Evolutionary conservation across 2,888 invertebrate species (phyloP).

Genomic region (Callosobruchus maculatus): DNA sequence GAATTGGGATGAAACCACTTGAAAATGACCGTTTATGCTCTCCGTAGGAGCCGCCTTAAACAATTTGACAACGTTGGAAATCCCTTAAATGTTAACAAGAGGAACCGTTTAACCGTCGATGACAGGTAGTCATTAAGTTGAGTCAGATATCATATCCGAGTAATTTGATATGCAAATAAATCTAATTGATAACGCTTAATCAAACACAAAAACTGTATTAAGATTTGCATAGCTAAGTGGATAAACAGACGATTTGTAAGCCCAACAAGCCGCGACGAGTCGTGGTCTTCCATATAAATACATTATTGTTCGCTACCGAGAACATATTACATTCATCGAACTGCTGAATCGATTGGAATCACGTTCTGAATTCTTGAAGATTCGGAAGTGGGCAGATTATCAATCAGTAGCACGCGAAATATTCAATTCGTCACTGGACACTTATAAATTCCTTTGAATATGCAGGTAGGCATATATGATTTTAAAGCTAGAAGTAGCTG

Average conservation of each 20-base stretch:
- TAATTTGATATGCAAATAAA: background rate
- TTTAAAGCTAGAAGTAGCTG: too few relatives aligned
- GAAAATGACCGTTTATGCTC: too few relatives aligned
- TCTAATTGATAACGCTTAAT: background rate
- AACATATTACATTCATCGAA: background rate
- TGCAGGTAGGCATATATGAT: too few relatives aligned
- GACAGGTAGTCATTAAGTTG: background rate
- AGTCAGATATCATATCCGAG: background rate
- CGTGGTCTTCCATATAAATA: background rate
- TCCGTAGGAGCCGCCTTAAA: too few relatives aligned
- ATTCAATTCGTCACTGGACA: background rate
- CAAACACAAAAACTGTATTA: slow-evolving; percentile 1
- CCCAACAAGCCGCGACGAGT: background rate
- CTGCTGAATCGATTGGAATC: background rate
- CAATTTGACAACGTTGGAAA: background rate
- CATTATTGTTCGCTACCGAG: background rate
- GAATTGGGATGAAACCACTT: too few relatives aligned
- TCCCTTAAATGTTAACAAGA: background rate
- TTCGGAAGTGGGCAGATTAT: background rate
- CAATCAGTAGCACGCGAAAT: background rate
- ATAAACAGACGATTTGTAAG: slow-evolving; percentile 1
- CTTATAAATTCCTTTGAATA: background rate
- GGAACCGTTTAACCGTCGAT: background rate
- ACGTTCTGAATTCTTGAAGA: background rate
- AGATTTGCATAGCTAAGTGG: slow-evolving; percentile 1